phyloP scores from a whole-genome alignment of 2,113 vertebrate genomes.

The Phylloscopus whistleri region DNA sequence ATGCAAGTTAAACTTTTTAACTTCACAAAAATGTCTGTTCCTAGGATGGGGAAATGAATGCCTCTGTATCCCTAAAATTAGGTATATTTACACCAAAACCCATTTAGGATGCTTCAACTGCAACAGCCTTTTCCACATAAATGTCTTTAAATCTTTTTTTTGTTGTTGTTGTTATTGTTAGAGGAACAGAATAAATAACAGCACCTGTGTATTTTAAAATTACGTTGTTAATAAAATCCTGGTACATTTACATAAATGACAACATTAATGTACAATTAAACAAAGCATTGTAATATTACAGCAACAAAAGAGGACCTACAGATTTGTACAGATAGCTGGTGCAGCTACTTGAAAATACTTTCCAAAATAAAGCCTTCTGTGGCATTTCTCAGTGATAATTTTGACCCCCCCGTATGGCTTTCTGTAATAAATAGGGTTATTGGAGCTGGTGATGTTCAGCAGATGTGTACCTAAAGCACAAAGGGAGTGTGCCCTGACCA shows the following conservation, averaged over 20 bases:
- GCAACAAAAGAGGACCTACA: constrained; percentile 66
- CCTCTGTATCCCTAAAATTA: background rate
- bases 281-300: constrained; percentile 75
- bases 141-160: background rate
- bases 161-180: background rate
- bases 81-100: background rate
- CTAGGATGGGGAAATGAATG: background rate
- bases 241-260: constrained; percentile 77
- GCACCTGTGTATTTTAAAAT: constrained; percentile 63
- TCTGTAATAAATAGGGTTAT: constrained; percentile 68
- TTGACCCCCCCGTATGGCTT: constrained; percentile 26
- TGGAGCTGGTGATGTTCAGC: background rate
- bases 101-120: background rate
- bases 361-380: constrained; percentile 48
- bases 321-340: constrained; percentile 71
- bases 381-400: constrained; percentile 25
- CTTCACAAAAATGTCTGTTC: background rate
- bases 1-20: background rate
- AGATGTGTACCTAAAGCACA: background rate
- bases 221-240: constrained; percentile 78
- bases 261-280: constrained; percentile 77
- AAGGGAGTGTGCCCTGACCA: background rate
- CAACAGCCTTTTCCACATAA: background rate
- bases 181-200: constrained; percentile 1
- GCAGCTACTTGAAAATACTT: constrained; percentile 74